These are phyloP conservation scores for Lutraria lutraria DNA, from an alignment of 2,888 invertebrate genomes.

Conservation along the genomic window DNA sequence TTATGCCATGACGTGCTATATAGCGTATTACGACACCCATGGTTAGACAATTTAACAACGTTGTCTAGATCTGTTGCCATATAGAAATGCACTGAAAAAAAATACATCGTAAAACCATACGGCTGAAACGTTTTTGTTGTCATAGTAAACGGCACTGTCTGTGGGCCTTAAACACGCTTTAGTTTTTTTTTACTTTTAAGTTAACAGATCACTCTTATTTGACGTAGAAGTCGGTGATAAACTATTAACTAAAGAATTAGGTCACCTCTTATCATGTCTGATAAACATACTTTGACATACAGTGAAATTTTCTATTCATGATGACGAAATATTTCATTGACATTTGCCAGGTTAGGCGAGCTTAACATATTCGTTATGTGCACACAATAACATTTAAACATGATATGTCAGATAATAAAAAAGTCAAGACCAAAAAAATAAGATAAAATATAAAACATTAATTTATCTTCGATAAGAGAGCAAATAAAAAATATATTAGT, in stretches of 20 bases:
- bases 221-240: no score
- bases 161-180: no score
- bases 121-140: no score
- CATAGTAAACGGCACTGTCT: no score
- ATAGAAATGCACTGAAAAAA: no score
- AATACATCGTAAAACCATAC: no score
- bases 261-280: neutral
- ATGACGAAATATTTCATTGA: constrained; percentile 23
- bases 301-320: neutral
- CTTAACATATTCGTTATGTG: neutral
- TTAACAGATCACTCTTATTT: no score
- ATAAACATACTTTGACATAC: neutral
- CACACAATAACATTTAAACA: neutral
- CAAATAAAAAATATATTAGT: neutral
- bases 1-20: no score
- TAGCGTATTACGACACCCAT: no score
- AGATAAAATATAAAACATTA: neutral
- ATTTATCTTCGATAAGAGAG: neutral
- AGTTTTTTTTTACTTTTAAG: no score
- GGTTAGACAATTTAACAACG: no score
- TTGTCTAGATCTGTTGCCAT: no score
- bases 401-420: neutral
- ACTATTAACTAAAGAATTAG: neutral
- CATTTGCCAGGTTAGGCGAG: neutral
- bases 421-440: neutral